Base-by-base conservation (phyloP, 2,797 vertebrate species). In the Triplophysa bombifrons region DNA sequence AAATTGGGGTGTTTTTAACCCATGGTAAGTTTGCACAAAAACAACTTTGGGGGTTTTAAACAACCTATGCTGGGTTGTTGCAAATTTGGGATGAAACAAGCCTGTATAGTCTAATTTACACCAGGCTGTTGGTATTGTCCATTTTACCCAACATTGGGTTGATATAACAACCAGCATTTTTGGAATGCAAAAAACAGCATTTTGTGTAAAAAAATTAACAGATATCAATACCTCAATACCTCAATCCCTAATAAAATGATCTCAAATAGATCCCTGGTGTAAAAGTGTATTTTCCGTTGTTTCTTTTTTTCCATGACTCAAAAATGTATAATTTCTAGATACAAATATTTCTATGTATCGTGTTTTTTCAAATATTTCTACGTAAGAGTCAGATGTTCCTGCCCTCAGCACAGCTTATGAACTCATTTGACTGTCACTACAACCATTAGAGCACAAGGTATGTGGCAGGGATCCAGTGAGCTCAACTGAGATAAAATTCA, bases 401-500 rank as follows among this genome's bases (percentile, higher is more conserved):
- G 56, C 56, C 46, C 30, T 78, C 67, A 70, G 56, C 56, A 25
- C 66, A 78, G 56, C 46, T 71, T 63, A 78, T 78, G 67, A 78
- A 78, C 76, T 71, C 67, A 78, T 75, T 79, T 53, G 27, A 70
- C 72, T 64, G 65, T 74, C 76, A 66, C 68, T 58, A 46, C 30
- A 68, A 71, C 61, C 79, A 66, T 71, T 66, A 66, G 81, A 81
- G 77, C 60, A 76, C 58, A 53, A 67, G 46, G 46, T 64, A 77
- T 4, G 38, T 34, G 74, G 38, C 69, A 68, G 66, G 72, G 66
- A 60, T 71, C 46, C 65, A 48, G 67, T 56, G 73, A 80, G 78
- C 69, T 69, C 22, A 10, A 27, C 56, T 16, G 61, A 70, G 79
- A 75, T 80, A 68, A 79, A 83, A 78, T 64, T 71, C 65, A 60